Evolutionary conservation across 2,888 invertebrate genomes (phyloP), one percentile per base, ranked within the genome.

Genomic region (Phaonia tiefii): DNA sequence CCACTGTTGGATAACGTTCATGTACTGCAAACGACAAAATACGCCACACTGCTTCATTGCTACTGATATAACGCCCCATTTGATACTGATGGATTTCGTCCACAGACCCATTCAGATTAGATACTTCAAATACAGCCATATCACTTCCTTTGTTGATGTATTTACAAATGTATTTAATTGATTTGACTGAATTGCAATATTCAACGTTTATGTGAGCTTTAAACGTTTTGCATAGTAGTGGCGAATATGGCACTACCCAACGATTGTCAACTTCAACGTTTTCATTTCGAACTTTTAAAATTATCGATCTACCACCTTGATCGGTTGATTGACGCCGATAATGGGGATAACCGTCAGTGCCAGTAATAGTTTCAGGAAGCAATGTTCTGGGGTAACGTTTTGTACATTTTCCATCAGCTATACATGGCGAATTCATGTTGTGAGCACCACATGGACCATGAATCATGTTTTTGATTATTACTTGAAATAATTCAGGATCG

Each of bases 161-260:
- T n/a, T n/a, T n/a, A n/a, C n/a, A n/a, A n/a, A n/a, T n/a, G n/a
- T n/a, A n/a, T n/a, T n/a, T n/a, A n/a, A n/a, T n/a, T n/a, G n/a
- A n/a, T n/a, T n/a, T n/a, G n/a, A n/a, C n/a, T n/a, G n/a, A n/a
- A n/a, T n/a, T n/a, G n/a, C n/a, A n/a, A n/a, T n/a, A n/a, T n/a
- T n/a, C n/a, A n/a, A n/a, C n/a, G n/a, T n/a, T n/a, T n/a, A n/a
- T n/a, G n/a, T n/a, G n/a, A n/a, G n/a, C n/a, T n/a, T n/a, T 56
- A 74, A 20, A 73, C 86, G 75, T 90, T 90, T 85, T 90, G 90
- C 17, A 90, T 89, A 0, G 86, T 85, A 78, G 90, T 89, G 0
- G 91, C 88, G 0, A 90, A 91, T n/a, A 84, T 85, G 86, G 76
- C 91, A 91, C 74, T 60, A 86, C 76, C 65, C 54, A 1, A 66